These are phyloP conservation scores for Steinernema feltiae DNA, from an alignment of 1,140 invertebrate species.

Conservation along the genomic window DNA sequence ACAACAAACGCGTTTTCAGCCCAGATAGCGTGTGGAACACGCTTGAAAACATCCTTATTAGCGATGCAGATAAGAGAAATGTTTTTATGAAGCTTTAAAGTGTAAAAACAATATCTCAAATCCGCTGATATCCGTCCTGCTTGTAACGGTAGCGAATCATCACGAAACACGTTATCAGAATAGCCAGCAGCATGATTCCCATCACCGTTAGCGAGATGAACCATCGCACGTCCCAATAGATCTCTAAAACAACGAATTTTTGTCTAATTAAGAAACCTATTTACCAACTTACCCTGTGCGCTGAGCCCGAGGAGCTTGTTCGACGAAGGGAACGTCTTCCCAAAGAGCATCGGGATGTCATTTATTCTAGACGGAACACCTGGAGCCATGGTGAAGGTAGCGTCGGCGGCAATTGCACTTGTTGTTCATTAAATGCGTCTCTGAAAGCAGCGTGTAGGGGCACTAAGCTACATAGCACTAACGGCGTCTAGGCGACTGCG, in stretches of 20 bases:
- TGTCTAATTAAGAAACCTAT: neutral
- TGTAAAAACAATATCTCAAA: neutral
- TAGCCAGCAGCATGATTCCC: neutral
- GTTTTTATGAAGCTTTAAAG: neutral
- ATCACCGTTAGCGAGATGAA: neutral
- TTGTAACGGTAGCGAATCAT: neutral
- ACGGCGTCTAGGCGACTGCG: neutral
- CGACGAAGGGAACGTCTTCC: neutral
- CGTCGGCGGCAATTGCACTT: neutral
- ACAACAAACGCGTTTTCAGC: too few relatives aligned
- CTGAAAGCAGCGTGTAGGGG: neutral
- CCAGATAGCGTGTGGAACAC: too few relatives aligned
- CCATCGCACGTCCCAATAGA: neutral
- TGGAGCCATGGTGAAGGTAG: neutral
- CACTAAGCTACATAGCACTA: neutral
- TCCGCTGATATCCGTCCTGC: neutral
- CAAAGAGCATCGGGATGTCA: neutral
- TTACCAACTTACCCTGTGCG: neutral
- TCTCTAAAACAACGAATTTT: neutral
- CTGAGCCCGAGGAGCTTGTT: neutral
- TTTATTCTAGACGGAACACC: neutral
- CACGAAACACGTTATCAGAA: neutral
- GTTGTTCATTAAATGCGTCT: neutral
- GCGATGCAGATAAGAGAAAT: neutral
- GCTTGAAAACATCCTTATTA: neutral